A percentile compares a stretch with the other conserved stretches of the same genome.
Evolutionary conservation across 2,113 vertebrate species (phyloP).

Genomic region (Crotalus horridus): DNA sequence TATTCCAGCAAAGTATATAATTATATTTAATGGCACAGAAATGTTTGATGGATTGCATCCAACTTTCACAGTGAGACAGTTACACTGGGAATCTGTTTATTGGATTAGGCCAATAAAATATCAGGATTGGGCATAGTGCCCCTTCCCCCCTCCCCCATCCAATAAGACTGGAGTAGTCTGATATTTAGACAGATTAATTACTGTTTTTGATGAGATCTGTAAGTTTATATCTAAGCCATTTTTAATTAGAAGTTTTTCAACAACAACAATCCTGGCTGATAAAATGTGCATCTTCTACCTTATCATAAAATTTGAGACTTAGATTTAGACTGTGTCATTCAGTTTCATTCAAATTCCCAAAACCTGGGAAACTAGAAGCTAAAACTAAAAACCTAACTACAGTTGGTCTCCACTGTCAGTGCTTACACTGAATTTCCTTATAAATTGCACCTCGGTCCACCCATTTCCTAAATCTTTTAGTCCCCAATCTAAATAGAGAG

Average conservation of each 20-base stretch:
- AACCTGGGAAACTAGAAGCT: neutral
- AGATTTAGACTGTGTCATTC: neutral
- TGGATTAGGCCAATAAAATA: constrained; percentile 56
- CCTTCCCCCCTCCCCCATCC: neutral
- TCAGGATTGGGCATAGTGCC: constrained; percentile 39
- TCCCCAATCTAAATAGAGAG: neutral
- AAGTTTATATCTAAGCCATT: neutral
- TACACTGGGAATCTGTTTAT: constrained; percentile 56
- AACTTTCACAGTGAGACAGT: constrained; percentile 62
- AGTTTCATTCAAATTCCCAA: neutral
- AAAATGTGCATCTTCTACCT: neutral
- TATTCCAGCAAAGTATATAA: constrained; percentile 72
- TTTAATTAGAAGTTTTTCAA: neutral
- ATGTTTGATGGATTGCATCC: constrained; percentile 66
- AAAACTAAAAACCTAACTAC: neutral
- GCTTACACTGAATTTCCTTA: neutral
- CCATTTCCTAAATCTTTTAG: neutral
- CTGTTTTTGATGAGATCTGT: neutral
- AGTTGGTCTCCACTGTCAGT: neutral
- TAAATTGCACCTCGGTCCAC: neutral
- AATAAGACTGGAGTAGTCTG: constrained; percentile 22
- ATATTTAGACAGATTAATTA: constrained; percentile 28
- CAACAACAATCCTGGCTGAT: neutral
- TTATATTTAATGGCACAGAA: constrained; percentile 74
- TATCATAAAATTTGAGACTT: neutral